These are phyloP conservation scores for Pampusana beccarii DNA, from an alignment of 2,113 vertebrate genomes.

Conservation along the genomic window DNA sequence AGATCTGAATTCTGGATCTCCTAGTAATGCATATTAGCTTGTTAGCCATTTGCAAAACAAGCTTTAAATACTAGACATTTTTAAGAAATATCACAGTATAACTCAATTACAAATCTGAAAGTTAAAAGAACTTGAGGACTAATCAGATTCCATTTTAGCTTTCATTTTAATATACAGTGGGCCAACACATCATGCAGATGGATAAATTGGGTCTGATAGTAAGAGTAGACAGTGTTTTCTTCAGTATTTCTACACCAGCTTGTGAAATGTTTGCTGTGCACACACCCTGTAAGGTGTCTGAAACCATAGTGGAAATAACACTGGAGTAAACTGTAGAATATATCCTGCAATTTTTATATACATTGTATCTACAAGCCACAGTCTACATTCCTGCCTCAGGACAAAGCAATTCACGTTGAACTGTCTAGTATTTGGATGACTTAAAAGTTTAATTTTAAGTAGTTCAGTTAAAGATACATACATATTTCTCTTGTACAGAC, in stretches of 20 bases:
- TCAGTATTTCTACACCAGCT: not conserved
- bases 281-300: not conserved
- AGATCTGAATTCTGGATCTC: not conserved
- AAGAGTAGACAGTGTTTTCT: not conserved
- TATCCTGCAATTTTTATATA: not conserved
- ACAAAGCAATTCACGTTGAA: not conserved
- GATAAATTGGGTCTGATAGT: not conserved
- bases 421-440: not conserved
- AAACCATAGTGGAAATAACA: not conserved
- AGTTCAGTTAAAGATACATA: not conserved
- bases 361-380: not conserved
- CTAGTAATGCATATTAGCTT: not conserved
- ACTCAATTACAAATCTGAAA: not conserved
- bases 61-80: not conserved
- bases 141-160: not conserved
- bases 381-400: not conserved
- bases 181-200: not conserved
- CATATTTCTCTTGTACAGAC: not conserved
- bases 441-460: not conserved
- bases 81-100: not conserved
- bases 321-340: not conserved
- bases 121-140: not conserved
- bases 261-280: not conserved
- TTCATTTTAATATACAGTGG: not conserved
- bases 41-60: not conserved